Evolutionary conservation across 1,140 invertebrate species (phyloP).

Genomic region (Chlorops oryzae): DNA sequence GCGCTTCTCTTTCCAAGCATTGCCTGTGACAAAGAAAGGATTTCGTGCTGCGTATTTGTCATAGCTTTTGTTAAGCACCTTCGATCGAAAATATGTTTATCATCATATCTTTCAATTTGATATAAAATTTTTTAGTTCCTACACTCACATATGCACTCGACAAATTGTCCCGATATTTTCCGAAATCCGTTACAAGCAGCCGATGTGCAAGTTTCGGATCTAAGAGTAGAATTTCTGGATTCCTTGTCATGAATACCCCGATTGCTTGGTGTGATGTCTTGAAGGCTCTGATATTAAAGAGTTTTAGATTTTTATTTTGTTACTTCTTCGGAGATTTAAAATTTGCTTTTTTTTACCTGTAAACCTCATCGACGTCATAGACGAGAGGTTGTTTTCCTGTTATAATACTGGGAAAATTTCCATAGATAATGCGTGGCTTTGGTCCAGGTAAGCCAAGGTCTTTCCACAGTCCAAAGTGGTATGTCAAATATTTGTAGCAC

Average conservation of each 20-base stretch:
- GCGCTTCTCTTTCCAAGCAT: constrained; percentile 53
- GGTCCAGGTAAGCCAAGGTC: constrained; percentile 35
- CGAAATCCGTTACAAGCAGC: constrained; percentile 51
- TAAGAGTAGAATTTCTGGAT: constrained; percentile 49
- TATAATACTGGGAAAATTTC: constrained; percentile 49
- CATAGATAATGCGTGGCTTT: constrained; percentile 35
- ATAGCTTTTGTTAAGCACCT: constrained; percentile 30
- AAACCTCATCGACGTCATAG: constrained; percentile 30
- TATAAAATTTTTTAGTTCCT: too few species aligned
- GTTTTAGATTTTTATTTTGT: too few species aligned
- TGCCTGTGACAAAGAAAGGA: constrained; percentile 47
- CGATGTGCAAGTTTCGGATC: constrained; percentile 52
- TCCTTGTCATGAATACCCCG: constrained; percentile 47
- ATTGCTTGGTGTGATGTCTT: constrained; percentile 33
- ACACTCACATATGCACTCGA: constrained; percentile 25
- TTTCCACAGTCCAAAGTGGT: constrained; percentile 44
- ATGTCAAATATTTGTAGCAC: constrained; percentile 39
- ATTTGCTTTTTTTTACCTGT: constrained; percentile 23
- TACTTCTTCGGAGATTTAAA: constrained; percentile 12
- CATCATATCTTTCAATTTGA: constrained; percentile 9
- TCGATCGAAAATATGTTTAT: constrained; percentile 1
- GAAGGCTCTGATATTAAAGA: constrained; percentile 29
- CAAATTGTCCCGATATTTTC: constrained; percentile 42
- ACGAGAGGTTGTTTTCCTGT: constrained; percentile 29
- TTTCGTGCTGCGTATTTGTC: constrained; percentile 48